Conservation (phyloP, 2,888 invertebrate species). For the Spilarctia lutea region DNA sequence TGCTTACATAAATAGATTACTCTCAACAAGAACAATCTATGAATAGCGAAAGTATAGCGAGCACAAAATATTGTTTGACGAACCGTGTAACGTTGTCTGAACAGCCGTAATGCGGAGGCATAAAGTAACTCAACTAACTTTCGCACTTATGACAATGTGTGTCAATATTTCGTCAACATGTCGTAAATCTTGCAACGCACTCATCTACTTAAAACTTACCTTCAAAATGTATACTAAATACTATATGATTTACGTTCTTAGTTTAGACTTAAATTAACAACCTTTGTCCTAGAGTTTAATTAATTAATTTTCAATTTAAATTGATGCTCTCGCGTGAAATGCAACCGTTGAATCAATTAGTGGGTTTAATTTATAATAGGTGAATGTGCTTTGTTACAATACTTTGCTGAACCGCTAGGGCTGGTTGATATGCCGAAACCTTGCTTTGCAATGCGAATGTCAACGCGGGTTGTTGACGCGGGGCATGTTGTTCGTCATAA, state of each 20-base stretch:
- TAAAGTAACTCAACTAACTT: constrained; percentile 50
- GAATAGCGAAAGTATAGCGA: constrained; percentile 18
- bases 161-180: constrained; percentile 33
- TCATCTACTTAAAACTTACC: constrained; percentile 26
- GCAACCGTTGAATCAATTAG: constrained; percentile 20
- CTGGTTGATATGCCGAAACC: constrained; percentile 27
- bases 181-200: constrained; percentile 36
- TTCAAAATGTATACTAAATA: constrained; percentile 1
- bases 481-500: constrained; percentile 52
- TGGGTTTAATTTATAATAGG: constrained; percentile 29
- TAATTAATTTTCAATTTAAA: constrained; percentile 26
- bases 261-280: not conserved
- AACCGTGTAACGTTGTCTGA: constrained; percentile 44
- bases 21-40: not conserved
- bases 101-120: constrained; percentile 37
- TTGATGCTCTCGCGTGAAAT: constrained; percentile 8
- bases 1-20: not conserved
- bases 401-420: constrained; percentile 38
- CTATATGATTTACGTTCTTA: not conserved
- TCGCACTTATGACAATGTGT: constrained; percentile 40
- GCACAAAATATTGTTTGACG: constrained; percentile 37
- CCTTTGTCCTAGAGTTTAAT: constrained; percentile 13
- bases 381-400: constrained; percentile 29
- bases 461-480: constrained; percentile 16
- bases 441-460: constrained; percentile 26